Base-by-base conservation (phyloP, 2,888 invertebrate species). In the Synanthedon formicaeformis region DNA sequence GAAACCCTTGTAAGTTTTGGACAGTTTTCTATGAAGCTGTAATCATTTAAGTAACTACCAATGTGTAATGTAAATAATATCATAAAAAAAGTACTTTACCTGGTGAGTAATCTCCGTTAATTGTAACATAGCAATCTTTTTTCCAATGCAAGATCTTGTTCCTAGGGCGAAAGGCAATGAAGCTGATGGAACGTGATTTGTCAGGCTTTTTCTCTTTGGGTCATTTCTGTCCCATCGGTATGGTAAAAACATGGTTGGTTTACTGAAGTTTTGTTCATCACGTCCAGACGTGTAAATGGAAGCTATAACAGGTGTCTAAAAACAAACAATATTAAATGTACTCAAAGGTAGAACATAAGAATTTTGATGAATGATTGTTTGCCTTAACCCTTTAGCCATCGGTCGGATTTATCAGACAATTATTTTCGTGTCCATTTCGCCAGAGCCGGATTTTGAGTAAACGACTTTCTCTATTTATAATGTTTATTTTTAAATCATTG, bases 271-370 rank as follows among this genome's bases (percentile, higher is more conserved):
- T 13, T 80, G 72, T 1, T 90, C 81, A 75, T 94, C 91, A 53
- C 96, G 89, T 2, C 96, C 93, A 60, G 94, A 93, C 50, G 96
- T 94, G 72, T 94, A 97, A 52, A 96, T 89, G 16, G 96, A 97
- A 65, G 96, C 88, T 55, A 96, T 86, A 10, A 97, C 85, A 61
- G 96, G 85, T 52, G 94, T 94, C 93, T 96, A 88, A 10, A 23
- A 88, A 82, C 58, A 58, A 52, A 59, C 55, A 6, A 12, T 34
- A 0, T 34, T 34, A 16, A 16, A 16, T 34, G 8, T 34, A 34
- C 10, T 34, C 10, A 10, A 8, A 8, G 27, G 27, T 34, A 27
- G 27, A 4, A 27, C 8, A 34, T 16, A 16, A 16, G 16, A 16
- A 16, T 16, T 27, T 27, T 2, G 5, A 27, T 27, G 27, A 27